Conservation (phyloP, 2,113 vertebrate genomes). For the Nestor notabilis region DNA sequence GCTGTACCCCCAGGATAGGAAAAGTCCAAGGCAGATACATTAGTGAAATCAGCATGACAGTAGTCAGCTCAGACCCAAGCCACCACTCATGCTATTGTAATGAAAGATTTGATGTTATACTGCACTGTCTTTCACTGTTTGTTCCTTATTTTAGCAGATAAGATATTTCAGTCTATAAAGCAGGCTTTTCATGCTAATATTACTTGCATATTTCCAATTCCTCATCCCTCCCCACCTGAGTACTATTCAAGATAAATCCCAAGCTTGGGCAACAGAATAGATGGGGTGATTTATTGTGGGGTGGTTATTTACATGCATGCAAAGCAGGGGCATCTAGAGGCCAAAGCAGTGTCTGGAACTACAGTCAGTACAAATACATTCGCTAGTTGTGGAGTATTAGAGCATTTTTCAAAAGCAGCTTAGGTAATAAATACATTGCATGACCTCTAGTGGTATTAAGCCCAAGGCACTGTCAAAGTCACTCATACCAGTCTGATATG, state of each 20-base stretch:
- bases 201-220: neutral
- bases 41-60: neutral
- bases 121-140: neutral
- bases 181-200: neutral
- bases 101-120: neutral
- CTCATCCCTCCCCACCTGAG: neutral
- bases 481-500: neutral
- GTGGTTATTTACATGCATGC: fast-evolving
- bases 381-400: neutral
- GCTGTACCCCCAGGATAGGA: neutral
- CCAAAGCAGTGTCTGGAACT: neutral
- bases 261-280: neutral
- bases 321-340: neutral
- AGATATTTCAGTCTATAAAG: neutral
- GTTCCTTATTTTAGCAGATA: neutral
- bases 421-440: conserved; percentile 24
- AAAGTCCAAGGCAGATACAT: neutral
- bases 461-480: neutral
- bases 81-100: neutral
- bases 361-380: neutral
- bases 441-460: conserved; percentile 65
- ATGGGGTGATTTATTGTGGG: neutral
- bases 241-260: neutral
- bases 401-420: conserved; percentile 24
- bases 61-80: neutral